Evolutionary conservation across 2,888 invertebrate species (phyloP).

Genomic region (Eristalis intricaria): DNA sequence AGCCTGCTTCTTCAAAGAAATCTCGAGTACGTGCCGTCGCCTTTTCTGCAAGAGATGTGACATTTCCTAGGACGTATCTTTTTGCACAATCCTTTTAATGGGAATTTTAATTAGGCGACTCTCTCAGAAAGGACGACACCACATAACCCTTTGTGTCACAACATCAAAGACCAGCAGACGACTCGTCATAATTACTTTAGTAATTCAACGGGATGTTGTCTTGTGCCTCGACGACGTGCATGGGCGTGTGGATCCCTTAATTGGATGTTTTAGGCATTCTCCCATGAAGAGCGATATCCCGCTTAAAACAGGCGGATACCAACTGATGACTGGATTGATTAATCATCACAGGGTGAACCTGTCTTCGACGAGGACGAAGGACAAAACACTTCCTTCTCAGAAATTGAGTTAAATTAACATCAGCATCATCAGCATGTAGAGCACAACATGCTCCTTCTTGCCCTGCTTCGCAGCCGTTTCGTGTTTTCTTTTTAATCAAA

Average conservation of each 20-base stretch:
- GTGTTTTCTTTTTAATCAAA: conserved; percentile 41
- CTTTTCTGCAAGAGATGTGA: neutral
- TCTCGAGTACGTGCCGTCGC: too few species aligned
- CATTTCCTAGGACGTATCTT: neutral
- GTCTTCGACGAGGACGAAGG: neutral
- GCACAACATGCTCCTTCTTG: neutral
- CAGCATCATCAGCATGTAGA: neutral
- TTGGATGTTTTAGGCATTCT: neutral
- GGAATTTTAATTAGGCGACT: neutral
- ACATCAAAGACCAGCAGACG: neutral
- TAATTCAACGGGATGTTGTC: neutral
- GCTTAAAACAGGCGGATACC: neutral
- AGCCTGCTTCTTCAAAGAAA: neutral
- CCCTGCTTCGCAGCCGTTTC: neutral
- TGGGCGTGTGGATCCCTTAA: neutral
- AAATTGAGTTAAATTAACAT: conserved; percentile 5
- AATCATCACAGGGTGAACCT: conserved; percentile 33
- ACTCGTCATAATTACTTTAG: neutral
- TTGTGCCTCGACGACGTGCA: neutral
- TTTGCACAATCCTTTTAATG: neutral
- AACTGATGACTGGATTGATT: conserved; percentile 31
- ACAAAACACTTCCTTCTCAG: neutral
- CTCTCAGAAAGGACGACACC: neutral
- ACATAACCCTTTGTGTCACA: neutral
- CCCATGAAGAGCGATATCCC: neutral